These are phyloP conservation scores for Kobus ellipsiprymnus DNA, from an alignment of 2,113 vertebrate species.

Conservation along the genomic window DNA sequence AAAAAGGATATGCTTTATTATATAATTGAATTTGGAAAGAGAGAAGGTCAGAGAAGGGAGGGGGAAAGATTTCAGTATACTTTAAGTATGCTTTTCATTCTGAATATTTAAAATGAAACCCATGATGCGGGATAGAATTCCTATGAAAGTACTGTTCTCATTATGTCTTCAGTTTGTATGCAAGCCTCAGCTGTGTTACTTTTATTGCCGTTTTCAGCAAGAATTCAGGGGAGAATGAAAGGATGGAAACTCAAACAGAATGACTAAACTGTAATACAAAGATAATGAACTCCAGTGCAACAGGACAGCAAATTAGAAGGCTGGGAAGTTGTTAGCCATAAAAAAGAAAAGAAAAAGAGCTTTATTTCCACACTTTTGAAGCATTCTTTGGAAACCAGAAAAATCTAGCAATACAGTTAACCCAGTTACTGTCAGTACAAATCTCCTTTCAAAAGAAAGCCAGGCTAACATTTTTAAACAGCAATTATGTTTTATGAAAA, in stretches of 20 bases:
- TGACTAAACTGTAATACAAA: conserved; percentile 77
- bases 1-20: neutral
- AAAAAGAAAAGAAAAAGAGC: conserved; percentile 71
- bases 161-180: conserved; percentile 70
- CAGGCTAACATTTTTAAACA: conserved; percentile 75
- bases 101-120: conserved; percentile 75
- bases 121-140: conserved; percentile 71
- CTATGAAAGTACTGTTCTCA: conserved; percentile 70
- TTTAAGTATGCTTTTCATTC: conserved; percentile 65
- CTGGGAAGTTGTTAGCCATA: conserved; percentile 68
- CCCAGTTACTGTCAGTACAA: conserved; percentile 72
- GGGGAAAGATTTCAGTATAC: conserved; percentile 58
- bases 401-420: conserved; percentile 68
- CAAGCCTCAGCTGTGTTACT: conserved; percentile 73
- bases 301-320: conserved; percentile 76
- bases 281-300: conserved; percentile 77
- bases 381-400: conserved; percentile 74
- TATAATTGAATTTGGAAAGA: conserved; percentile 13
- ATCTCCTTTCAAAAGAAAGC: conserved; percentile 74
- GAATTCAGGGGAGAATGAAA: conserved; percentile 68
- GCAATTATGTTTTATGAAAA: conserved; percentile 77
- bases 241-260: conserved; percentile 75
- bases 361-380: conserved; percentile 75
- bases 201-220: conserved; percentile 76
- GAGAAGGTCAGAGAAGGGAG: neutral